Conservation (phyloP, 1,140 invertebrate species). For the Physella acuta region DNA sequence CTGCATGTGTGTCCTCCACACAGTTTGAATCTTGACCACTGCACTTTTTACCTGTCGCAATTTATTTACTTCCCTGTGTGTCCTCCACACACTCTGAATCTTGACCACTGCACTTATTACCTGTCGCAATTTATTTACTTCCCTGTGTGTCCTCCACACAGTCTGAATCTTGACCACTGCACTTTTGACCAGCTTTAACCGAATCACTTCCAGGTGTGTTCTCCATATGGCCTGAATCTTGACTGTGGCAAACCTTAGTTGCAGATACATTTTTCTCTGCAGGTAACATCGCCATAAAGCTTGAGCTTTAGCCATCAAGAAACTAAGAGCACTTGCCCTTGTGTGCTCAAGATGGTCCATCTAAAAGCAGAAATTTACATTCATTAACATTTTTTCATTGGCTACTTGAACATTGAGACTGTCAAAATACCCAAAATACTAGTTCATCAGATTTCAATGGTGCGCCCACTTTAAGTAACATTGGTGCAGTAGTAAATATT, state of each 20-base stretch:
- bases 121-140: no score
- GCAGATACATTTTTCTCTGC: neutral
- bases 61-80: neutral
- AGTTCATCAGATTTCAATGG: no score
- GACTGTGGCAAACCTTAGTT: constrained; percentile 13
- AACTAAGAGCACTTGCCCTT: neutral
- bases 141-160: no score
- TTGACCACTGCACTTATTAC: constrained; percentile 17
- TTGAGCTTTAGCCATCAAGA: constrained; percentile 9
- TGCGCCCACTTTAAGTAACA: no score
- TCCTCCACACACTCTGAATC: constrained; percentile 18
- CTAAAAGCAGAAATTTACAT: neutral
- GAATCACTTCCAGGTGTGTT: neutral
- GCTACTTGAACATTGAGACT: no score
- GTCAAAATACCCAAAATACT: no score
- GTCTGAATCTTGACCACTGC: constrained; percentile 6
- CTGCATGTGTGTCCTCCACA: no score
- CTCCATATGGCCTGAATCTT: constrained; percentile 20
- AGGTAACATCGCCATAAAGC: constrained; percentile 17
- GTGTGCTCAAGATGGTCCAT: constrained; percentile 3
- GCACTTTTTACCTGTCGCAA: constrained; percentile 2
- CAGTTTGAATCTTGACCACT: constrained; percentile 4
- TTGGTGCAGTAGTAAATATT: no score
- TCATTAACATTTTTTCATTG: neutral
- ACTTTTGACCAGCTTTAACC: neutral